Conservation (phyloP, 2,888 invertebrate species). For the Oxyteleia sp. region DNA sequence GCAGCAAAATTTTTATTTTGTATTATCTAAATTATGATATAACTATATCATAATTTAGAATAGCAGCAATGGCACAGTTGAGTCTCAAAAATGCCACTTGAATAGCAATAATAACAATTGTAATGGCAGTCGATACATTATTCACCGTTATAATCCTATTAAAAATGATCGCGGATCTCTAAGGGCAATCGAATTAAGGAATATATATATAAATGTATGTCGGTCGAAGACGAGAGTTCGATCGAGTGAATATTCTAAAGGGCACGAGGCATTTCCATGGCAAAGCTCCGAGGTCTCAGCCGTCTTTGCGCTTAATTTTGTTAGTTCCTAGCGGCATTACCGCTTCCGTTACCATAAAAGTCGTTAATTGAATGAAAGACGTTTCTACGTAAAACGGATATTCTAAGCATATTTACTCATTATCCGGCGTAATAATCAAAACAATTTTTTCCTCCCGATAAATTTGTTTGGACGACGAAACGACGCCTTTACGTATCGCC, state of each 20-base stretch:
- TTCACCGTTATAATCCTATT: constrained; percentile 10
- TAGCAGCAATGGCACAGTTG: too few relatives aligned
- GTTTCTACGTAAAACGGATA: constrained; percentile 10
- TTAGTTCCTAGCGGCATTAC: constrained; percentile 43
- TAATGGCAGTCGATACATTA: constrained; percentile 9
- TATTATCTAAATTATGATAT: too few relatives aligned
- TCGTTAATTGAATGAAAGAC: constrained; percentile 45
- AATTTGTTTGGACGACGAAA: not conserved
- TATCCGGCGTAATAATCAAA: constrained; percentile 9
- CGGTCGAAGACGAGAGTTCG: constrained; percentile 36
- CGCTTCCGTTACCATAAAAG: constrained; percentile 46
- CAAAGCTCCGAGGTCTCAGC: constrained; percentile 45
- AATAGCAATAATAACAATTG: constrained; percentile 12
- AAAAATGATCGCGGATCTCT: constrained; percentile 22
- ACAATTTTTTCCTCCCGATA: not conserved
- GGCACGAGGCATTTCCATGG: constrained; percentile 51
- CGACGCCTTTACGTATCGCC: too few relatives aligned
- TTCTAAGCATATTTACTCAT: constrained; percentile 2
- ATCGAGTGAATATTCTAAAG: constrained; percentile 50
- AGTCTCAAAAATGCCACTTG: too few relatives aligned
- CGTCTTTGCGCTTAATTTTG: constrained; percentile 65
- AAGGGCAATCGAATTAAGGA: constrained; percentile 45
- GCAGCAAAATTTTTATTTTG: too few relatives aligned
- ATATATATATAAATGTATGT: constrained; percentile 49
- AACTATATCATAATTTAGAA: too few relatives aligned